These are phyloP conservation scores for Diabrotica virgifera DNA, from an alignment of 1,140 invertebrate species.

Conservation along the genomic window DNA sequence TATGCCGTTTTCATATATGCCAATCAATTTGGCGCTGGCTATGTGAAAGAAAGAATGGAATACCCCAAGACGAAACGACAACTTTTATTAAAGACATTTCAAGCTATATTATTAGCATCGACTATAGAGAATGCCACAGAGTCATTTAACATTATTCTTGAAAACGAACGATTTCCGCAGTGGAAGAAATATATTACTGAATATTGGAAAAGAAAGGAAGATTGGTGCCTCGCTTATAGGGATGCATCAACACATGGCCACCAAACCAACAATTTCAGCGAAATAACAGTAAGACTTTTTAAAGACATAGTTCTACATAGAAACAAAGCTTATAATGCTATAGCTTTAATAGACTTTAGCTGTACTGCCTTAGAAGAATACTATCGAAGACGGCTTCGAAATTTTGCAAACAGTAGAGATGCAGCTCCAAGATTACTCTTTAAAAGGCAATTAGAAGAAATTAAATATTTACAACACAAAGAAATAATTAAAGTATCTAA, in stretches of 20 bases:
- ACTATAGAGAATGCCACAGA: too few relatives aligned
- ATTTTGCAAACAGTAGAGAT: too few relatives aligned
- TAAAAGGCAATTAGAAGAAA: too few relatives aligned
- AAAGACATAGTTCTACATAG: slow-evolving; percentile 8
- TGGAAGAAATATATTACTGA: neutral
- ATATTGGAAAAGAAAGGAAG: slow-evolving; percentile 17
- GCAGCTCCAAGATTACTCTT: too few relatives aligned
- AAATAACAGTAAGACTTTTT: slow-evolving; percentile 14
- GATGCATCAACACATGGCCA: slow-evolving; percentile 22
- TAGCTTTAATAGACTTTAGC: slow-evolving; percentile 18
- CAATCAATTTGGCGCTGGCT: slow-evolving; percentile 10
- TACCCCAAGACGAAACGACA: neutral
- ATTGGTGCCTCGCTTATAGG: slow-evolving; percentile 19
- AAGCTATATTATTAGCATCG: neutral
- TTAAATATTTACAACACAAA: too few relatives aligned
- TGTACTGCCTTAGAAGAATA: too few relatives aligned
- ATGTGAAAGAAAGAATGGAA: slow-evolving; percentile 4
- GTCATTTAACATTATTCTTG: neutral
- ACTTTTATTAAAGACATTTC: neutral
- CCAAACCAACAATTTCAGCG: slow-evolving; percentile 23
- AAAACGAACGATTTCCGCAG: neutral
- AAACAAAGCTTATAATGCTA: slow-evolving; percentile 21
- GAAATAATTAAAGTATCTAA: too few relatives aligned
- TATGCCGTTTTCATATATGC: slow-evolving; percentile 10
- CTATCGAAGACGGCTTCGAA: too few relatives aligned